Evolutionary conservation across 2,797 vertebrate genomes (phyloP).

Genomic region (Gephyroberyx darwinii): DNA sequence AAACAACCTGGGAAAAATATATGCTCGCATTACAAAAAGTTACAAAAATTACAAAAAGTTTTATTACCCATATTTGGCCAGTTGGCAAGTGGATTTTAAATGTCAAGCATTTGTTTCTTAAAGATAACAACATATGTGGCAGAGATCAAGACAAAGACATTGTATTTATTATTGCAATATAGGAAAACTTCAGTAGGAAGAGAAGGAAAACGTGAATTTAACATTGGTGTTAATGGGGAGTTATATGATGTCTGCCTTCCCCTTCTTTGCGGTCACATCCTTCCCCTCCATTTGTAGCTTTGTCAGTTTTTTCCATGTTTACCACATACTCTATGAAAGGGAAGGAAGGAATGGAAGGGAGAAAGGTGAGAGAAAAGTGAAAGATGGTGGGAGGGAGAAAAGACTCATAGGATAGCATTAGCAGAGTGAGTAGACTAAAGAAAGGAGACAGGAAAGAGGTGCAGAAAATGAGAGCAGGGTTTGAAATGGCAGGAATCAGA

Average conservation of each 20-base stretch:
- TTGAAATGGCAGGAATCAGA: conserved; percentile 28
- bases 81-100: no score
- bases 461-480: conserved; percentile 9
- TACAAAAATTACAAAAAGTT: no score
- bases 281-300: no score
- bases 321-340: no score
- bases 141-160: not conserved
- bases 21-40: no score
- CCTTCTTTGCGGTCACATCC: no score
- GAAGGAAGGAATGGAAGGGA: not conserved
- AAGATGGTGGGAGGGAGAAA: not conserved
- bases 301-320: no score
- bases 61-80: no score
- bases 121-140: not conserved
- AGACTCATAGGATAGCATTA: conserved; percentile 1
- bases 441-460: conserved; percentile 1
- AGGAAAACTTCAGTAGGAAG: not conserved
- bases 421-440: conserved; percentile 8
- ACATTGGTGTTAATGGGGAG: no score
- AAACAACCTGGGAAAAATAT: no score
- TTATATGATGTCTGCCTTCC: no score
- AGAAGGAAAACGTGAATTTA: not conserved
- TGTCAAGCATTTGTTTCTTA: not conserved
- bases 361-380: not conserved
- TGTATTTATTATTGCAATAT: no score